These are phyloP conservation scores for Eilema depressum DNA, from an alignment of 2,888 invertebrate species.

Conservation along the genomic window DNA sequence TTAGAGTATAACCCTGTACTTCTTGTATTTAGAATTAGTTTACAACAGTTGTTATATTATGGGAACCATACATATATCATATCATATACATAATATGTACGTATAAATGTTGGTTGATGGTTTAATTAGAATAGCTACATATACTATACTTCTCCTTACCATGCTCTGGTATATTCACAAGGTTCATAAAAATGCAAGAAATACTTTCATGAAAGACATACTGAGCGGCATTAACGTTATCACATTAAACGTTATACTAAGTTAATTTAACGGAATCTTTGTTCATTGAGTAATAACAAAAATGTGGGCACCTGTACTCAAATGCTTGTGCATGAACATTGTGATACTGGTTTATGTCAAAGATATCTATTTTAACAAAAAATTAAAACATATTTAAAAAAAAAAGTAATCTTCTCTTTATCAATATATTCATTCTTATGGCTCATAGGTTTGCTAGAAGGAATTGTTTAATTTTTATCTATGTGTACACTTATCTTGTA, in stretches of 20 bases:
- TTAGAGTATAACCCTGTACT: constrained; percentile 65
- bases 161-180: constrained; percentile 46
- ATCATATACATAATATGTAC: constrained; percentile 40
- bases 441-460: neutral
- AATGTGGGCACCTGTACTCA: neutral
- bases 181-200: constrained; percentile 29
- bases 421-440: neutral
- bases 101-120: constrained; percentile 41
- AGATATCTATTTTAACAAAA: neutral
- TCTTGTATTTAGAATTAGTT: constrained; percentile 62
- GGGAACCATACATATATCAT: constrained; percentile 37
- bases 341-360: neutral
- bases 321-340: neutral
- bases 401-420: neutral
- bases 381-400: neutral
- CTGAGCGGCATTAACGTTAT: constrained; percentile 14
- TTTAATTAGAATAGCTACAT: constrained; percentile 41
- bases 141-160: constrained; percentile 38
- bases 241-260: neutral
- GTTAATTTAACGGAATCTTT: neutral
- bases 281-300: neutral
- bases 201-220: constrained; percentile 37
- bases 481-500: neutral
- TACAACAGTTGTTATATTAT: constrained; percentile 44
- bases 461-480: neutral